Base-by-base conservation (phyloP, 2,888 invertebrate genomes). In the Drosophila limbata region DNA sequence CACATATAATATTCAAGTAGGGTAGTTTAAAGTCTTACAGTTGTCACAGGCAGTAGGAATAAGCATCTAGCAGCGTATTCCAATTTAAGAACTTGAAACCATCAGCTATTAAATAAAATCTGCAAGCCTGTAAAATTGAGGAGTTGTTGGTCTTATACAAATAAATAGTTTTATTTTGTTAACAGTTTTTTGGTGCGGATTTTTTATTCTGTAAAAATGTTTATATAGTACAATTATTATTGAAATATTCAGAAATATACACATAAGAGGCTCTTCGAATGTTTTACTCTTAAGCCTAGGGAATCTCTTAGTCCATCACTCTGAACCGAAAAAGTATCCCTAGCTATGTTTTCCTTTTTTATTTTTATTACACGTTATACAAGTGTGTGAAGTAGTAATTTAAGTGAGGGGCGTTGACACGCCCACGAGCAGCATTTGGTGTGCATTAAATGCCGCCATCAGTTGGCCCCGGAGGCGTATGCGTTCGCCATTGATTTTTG, bases 311-410 rank as follows among this genome's bases (percentile, higher is more conserved):
- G 57, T 48, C 33, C 1, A 37, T 13, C 10, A 17, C 8, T 35
- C 17, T 8, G 9, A 19, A 3, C 15, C 25, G 6, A 28, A 11
- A 6, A 13, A 33, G 25, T 8, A 45, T 55, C 40, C 56, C 40
- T 64, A 19, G 25, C 21, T 48, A 11, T 52, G 28, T 60, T 56
- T 56, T 33, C 37, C 52, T 59, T 52, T 48, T 50, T 28, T 47
- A 53, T 79, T 82, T 80, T 73, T 86, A 83, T 88, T 86, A 81
- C 78, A 73, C 84, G 76, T 88, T 88, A 77, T 66, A 81, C 81
- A 88, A 84, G 89, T 85, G 86, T 89, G 88, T 85, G 86, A 89
- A 89, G 86, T 81, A 73, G 89, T 88, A 85, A 86, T 86, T 86
- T 89, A 88, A 89, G 88, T 83, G 83, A 17, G 76, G 76, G 69